These are phyloP conservation scores for Saiga tatarica DNA, from an alignment of 2,113 vertebrate genomes.

Conservation along the genomic window DNA sequence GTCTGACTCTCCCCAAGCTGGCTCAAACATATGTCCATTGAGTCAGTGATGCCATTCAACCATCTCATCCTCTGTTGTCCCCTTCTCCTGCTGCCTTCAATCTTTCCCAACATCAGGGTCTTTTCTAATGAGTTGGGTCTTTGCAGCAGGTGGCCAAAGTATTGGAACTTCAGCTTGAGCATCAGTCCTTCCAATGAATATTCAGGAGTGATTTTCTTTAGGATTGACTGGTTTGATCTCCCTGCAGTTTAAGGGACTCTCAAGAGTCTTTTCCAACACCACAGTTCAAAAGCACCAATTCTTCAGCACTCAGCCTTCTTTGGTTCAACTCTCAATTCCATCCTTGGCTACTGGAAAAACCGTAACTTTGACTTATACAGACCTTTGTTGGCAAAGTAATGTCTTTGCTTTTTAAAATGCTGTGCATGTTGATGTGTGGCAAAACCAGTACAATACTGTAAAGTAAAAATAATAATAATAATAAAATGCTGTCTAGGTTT, in stretches of 20 bases:
- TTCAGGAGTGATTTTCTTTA: neutral
- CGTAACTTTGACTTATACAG: fast-evolving
- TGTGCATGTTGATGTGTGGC: no score
- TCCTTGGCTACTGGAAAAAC: neutral
- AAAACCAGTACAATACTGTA: no score
- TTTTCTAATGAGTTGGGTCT: neutral
- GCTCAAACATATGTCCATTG: neutral
- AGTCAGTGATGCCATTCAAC: neutral
- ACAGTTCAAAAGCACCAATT: neutral
- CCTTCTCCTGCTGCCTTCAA: neutral
- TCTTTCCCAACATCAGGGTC: neutral
- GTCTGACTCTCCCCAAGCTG: neutral
- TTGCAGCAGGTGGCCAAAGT: neutral
- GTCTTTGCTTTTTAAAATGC: neutral
- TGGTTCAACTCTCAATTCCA: neutral
- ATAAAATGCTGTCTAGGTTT: neutral
- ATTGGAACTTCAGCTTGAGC: neutral
- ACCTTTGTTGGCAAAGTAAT: neutral
- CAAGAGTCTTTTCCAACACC: neutral
- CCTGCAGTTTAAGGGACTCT: neutral
- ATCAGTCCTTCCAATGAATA: neutral
- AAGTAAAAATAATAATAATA: no score
- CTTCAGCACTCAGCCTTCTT: neutral
- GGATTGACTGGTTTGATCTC: neutral
- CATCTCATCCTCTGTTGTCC: neutral